A percentile compares a stretch with the other conserved stretches of the same genome.
Conservation (phyloP, 2,888 invertebrate genomes). For the Drosophila birchii region DNA sequence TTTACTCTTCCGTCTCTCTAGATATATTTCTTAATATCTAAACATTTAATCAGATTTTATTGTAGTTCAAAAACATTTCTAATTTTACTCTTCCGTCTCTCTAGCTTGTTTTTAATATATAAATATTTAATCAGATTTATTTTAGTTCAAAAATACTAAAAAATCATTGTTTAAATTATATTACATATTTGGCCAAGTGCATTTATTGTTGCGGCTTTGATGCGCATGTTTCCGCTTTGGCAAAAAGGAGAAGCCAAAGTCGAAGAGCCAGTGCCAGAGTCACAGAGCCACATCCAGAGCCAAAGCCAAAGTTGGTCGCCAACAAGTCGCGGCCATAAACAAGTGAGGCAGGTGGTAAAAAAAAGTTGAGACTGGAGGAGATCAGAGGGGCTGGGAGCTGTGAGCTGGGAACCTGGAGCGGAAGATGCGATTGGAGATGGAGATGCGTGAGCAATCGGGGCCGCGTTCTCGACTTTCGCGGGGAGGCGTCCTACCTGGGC, state of each 20-base stretch:
- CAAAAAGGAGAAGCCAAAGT: slow-evolving; percentile 6
- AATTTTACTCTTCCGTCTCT: no score
- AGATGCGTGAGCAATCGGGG: slow-evolving; percentile 48
- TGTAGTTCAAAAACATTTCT: no score
- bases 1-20: no score
- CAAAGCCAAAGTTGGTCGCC: slow-evolving; percentile 57
- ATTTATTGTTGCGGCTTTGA: slow-evolving; percentile 42
- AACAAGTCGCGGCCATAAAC: slow-evolving; percentile 71
- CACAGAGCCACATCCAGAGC: slow-evolving; percentile 20
- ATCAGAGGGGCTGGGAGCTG: slow-evolving; percentile 2
- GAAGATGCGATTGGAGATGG: slow-evolving; percentile 16
- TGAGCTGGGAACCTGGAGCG: slow-evolving; percentile 11
- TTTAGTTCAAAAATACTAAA: no score
- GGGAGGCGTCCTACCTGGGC: slow-evolving; percentile 17
- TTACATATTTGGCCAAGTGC: slow-evolving; percentile 1
- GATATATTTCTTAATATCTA: no score
- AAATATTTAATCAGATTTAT: not conserved
- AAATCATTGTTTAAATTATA: not conserved
- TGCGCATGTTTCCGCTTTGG: slow-evolving; percentile 74
- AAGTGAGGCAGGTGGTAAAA: slow-evolving; percentile 73
- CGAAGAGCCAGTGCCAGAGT: slow-evolving; percentile 9
- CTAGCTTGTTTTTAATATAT: no score
- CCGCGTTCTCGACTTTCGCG: slow-evolving; percentile 32
- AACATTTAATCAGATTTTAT: no score
- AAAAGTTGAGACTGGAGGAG: not conserved